phyloP scores from a whole-genome alignment of 30 jellyfish, hydroid and myxozoan species.

The Aurelia aurita complex sp. Pacific region DNA sequence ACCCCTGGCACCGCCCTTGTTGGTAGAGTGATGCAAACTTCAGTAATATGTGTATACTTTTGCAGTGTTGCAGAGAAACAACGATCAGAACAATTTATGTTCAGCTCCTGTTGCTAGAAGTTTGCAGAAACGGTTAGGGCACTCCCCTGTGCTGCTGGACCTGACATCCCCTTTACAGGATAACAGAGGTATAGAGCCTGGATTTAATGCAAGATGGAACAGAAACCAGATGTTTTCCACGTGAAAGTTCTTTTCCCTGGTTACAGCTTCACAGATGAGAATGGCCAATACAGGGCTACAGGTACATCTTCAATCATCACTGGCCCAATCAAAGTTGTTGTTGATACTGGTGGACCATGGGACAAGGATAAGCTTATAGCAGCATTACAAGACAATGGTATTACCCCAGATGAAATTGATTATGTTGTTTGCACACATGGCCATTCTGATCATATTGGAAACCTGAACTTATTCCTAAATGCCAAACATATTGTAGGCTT shows the following conservation, averaged over 20 bases:
- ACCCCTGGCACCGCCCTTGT: no score
- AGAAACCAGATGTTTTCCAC: not conserved
- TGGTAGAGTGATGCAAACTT: no score
- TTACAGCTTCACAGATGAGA: constrained; percentile 71
- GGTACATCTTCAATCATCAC: constrained; percentile 86
- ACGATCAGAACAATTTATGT: no score
- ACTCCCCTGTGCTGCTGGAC: no score
- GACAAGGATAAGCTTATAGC: constrained; percentile 56
- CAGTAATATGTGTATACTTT: no score
- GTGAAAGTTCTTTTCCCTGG: constrained; percentile 67
- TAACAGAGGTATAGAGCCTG: no score
- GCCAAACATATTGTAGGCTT: constrained; percentile 93
- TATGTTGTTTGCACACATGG: constrained; percentile 98
- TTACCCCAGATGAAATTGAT: constrained; percentile 66
- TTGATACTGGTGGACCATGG: constrained; percentile 99
- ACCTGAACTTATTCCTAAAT: constrained; percentile 74
- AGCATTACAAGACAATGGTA: constrained; percentile 31
- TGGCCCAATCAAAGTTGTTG: constrained; percentile 76
- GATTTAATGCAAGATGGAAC: not conserved
- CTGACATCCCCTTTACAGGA: no score
- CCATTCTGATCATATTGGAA: constrained; percentile 98
- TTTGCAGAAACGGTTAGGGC: no score
- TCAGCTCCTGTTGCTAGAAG: no score
- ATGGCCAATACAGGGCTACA: constrained; percentile 78
- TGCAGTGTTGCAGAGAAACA: no score